phyloP scores from a whole-genome alignment of 1,140 invertebrate species.

The Drosophila sulfurigaster region DNA sequence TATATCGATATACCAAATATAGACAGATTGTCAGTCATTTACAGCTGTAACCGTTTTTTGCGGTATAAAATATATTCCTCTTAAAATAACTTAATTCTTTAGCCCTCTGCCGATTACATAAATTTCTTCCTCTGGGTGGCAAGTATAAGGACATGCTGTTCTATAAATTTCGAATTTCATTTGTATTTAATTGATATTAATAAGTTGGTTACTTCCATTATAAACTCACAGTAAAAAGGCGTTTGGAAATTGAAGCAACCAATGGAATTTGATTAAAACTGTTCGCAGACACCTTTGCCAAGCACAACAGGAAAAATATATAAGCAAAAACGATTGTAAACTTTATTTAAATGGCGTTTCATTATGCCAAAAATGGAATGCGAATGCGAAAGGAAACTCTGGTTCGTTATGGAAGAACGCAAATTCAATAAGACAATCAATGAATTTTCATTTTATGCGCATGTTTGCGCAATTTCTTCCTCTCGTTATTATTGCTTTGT shows the following conservation, averaged over 20 bases:
- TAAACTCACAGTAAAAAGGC: no score
- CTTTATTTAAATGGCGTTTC: conserved; percentile 49
- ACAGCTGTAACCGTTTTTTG: no score
- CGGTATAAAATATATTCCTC: no score
- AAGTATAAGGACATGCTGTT: no score
- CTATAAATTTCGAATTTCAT: no score
- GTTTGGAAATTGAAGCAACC: neutral
- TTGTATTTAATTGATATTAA: no score
- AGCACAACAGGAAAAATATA: neutral
- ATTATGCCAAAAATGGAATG: conserved; percentile 14
- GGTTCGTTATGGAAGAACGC: conserved; percentile 32
- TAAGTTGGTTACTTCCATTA: no score
- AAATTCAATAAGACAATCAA: conserved; percentile 78
- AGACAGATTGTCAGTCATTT: no score
- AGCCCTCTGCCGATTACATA: no score
- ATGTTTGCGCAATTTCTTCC: conserved; percentile 67
- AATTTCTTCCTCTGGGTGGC: no score
- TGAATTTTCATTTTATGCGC: conserved; percentile 76
- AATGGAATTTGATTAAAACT: conserved; percentile 59
- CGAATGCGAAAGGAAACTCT: conserved; percentile 10
- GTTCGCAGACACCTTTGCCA: neutral
- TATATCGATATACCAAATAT: no score
- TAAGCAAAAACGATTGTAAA: conserved; percentile 19
- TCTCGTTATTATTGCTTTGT: conserved; percentile 37
- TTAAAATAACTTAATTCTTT: no score